Percentiles rank a stretch among this genome's conserved stretches.
Evolutionary conservation across 2,797 vertebrate genomes (phyloP).

Genomic region (Argentina silus): DNA sequence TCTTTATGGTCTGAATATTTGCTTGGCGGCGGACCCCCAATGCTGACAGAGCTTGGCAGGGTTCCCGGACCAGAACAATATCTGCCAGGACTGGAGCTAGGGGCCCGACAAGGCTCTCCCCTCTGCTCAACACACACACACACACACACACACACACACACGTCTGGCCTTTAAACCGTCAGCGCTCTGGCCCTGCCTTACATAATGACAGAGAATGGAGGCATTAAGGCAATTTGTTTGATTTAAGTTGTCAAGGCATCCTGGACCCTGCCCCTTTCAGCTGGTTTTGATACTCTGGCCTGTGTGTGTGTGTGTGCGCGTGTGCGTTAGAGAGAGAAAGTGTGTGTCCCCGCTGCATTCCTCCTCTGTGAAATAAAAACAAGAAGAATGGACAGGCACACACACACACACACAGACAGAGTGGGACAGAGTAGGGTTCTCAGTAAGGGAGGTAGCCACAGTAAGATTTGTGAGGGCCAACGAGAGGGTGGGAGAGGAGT

Average conservation of each 20-base stretch:
- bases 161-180: constrained; percentile 73
- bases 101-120: constrained; percentile 61
- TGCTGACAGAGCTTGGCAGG: constrained; percentile 70
- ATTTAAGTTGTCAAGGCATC: constrained; percentile 76
- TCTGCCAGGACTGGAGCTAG: constrained; percentile 70
- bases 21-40: constrained; percentile 57
- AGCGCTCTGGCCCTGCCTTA: constrained; percentile 65
- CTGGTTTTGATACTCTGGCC: constrained; percentile 70
- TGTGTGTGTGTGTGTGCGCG: constrained; percentile 6
- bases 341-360: constrained; percentile 23
- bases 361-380: constrained; percentile 41
- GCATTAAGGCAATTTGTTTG: constrained; percentile 81
- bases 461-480: neutral
- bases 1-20: constrained; percentile 46
- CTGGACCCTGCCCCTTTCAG: constrained; percentile 69
- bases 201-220: constrained; percentile 79
- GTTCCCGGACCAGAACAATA: constrained; percentile 71
- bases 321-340: constrained; percentile 17
- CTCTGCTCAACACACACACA: constrained; percentile 30
- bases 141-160: constrained; percentile 37
- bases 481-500: neutral
- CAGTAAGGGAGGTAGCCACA: constrained; percentile 25
- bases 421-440: constrained; percentile 27
- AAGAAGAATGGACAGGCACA: constrained; percentile 35
- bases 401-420: constrained; percentile 26